phyloP scores from a whole-genome alignment of 2,797 vertebrate genomes.

The Micromesistius poutassou region DNA sequence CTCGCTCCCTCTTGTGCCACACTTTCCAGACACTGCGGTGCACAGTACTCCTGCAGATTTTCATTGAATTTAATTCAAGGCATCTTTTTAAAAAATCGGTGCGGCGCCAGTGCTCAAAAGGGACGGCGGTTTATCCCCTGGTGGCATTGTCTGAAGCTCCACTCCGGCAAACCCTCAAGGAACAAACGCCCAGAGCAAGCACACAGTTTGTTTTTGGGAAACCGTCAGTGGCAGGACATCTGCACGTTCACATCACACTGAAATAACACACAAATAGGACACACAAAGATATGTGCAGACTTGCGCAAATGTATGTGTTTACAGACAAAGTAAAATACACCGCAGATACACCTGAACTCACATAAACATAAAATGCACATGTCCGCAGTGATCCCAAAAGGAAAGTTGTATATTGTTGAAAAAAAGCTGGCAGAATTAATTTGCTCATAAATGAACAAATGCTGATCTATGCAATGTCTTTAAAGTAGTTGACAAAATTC shows the following conservation, averaged over 20 bases:
- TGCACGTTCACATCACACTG: neutral
- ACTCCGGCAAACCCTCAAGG: neutral
- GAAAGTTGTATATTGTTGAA: neutral
- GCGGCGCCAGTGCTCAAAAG: neutral
- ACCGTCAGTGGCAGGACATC: neutral
- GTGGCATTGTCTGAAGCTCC: neutral
- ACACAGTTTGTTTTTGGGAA: neutral
- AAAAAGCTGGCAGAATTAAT: neutral
- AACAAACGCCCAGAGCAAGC: neutral
- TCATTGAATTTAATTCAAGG: conserved; percentile 12
- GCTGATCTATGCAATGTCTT: neutral
- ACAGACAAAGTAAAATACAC: neutral
- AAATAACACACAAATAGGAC: neutral
- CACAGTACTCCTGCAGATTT: neutral
- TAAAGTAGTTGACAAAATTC: neutral
- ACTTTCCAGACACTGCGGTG: neutral
- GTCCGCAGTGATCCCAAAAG: neutral
- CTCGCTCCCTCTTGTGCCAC: neutral
- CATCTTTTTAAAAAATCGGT: conserved; percentile 1
- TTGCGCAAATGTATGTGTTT: neutral
- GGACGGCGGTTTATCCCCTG: neutral
- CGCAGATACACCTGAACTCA: neutral
- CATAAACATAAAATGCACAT: neutral
- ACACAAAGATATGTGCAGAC: neutral
- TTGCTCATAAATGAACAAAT: neutral